Evolutionary conservation across 2,888 invertebrate genomes (phyloP).

Genomic region (Myopa tessellatipennis): DNA sequence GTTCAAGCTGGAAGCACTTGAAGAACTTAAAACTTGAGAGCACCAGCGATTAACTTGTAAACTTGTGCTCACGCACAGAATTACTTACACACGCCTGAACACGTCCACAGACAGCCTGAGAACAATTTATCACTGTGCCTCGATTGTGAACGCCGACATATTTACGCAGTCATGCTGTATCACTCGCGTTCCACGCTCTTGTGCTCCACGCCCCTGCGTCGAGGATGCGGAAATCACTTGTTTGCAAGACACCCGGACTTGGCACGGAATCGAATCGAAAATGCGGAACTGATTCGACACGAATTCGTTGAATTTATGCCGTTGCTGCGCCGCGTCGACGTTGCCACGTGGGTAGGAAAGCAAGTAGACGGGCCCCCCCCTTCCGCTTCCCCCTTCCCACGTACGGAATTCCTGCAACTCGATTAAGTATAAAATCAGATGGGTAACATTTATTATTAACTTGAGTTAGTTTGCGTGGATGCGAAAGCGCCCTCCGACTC

Average conservation of each 20-base stretch:
- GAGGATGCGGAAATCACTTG: conserved; percentile 22
- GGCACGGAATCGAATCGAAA: conserved; percentile 23
- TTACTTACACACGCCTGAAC: conserved; percentile 59
- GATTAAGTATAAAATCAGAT: conserved; percentile 47
- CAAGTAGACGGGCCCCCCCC: neutral
- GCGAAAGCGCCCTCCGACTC: neutral
- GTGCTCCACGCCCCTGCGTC: neutral
- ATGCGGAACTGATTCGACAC: conserved; percentile 40
- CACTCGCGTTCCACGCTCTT: neutral
- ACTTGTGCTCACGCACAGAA: conserved; percentile 45
- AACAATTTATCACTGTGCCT: conserved; percentile 18
- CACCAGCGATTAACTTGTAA: conserved; percentile 27
- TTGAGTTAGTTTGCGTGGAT: neutral
- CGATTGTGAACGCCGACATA: conserved; percentile 15
- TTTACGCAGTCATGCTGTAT: conserved; percentile 9
- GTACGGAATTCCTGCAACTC: conserved; percentile 45
- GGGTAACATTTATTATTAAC: too few relatives aligned
- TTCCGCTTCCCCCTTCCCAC: too few relatives aligned
- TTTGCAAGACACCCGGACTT: conserved; percentile 9
- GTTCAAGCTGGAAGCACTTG: neutral
- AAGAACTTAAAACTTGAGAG: neutral
- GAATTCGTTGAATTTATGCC: conserved; percentile 23
- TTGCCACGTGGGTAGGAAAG: neutral
- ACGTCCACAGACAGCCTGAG: conserved; percentile 29
- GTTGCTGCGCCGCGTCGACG: neutral